Percentiles rank a stretch among this genome's conserved stretches.
Conservation (phyloP, 2,888 invertebrate genomes). For the Torymus texanus region DNA sequence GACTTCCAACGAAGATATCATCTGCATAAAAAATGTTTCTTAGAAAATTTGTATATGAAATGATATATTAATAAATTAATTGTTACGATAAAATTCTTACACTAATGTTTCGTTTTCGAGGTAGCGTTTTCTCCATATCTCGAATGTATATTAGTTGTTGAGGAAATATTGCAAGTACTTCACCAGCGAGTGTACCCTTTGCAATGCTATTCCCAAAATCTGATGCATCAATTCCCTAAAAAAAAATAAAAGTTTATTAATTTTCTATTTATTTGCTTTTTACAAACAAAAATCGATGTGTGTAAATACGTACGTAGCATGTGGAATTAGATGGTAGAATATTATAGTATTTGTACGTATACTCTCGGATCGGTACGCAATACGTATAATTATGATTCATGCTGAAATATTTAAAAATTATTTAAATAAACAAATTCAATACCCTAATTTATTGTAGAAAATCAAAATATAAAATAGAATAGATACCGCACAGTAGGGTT, state of each 20-base stretch:
- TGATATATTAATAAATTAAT: too few relatives aligned
- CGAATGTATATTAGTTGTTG: slow-evolving; percentile 72
- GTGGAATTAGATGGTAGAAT: slow-evolving; percentile 74
- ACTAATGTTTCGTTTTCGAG: slow-evolving; percentile 67
- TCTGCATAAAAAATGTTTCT: slow-evolving; percentile 51
- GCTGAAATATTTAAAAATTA: slow-evolving; percentile 59
- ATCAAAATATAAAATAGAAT: too few relatives aligned
- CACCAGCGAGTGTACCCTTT: slow-evolving; percentile 77
- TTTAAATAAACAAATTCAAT: too few relatives aligned
- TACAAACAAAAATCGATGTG: slow-evolving; percentile 15
- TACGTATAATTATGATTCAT: slow-evolving; percentile 70
- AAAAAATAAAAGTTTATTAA: slow-evolving; percentile 27
- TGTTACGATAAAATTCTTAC: slow-evolving; percentile 29
- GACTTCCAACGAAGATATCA: slow-evolving; percentile 64
- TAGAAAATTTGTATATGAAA: too few relatives aligned
- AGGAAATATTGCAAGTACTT: slow-evolving; percentile 75
- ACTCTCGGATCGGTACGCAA: slow-evolving; percentile 71
- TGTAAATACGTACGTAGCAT: slow-evolving; percentile 67
- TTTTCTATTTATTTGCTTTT: slow-evolving; percentile 12
- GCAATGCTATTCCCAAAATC: slow-evolving; percentile 77
- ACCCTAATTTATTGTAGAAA: too few relatives aligned
- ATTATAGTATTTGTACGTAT: slow-evolving; percentile 69
- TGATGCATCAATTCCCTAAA: slow-evolving; percentile 73
- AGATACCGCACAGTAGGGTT: too few relatives aligned
- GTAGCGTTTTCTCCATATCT: slow-evolving; percentile 67